phyloP scores from a whole-genome alignment of 2,797 vertebrate species.

The Otolemur crassicaudatus region DNA sequence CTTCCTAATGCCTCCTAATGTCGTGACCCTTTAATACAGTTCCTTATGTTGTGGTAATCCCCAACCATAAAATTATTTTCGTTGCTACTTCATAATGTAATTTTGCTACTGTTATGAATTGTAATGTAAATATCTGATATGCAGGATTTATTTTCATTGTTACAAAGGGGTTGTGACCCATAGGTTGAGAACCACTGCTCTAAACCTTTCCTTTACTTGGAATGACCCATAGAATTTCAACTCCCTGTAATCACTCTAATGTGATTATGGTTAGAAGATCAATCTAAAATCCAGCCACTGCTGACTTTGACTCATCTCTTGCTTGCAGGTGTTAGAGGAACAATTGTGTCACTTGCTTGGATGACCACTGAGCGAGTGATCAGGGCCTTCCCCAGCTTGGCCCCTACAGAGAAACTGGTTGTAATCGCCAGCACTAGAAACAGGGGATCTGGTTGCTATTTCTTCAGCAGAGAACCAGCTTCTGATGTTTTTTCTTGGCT shows the following conservation, averaged over 20 bases:
- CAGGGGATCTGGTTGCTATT: neutral
- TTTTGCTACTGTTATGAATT: too few relatives aligned
- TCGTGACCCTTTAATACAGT: too few relatives aligned
- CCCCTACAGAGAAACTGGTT: neutral
- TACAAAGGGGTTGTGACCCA: too few relatives aligned
- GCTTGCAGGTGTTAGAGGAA: neutral
- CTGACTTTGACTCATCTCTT: neutral
- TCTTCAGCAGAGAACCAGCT: neutral
- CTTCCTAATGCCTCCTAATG: too few relatives aligned
- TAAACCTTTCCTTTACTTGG: neutral
- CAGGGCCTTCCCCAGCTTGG: neutral
- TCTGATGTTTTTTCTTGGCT: slow-evolving; percentile 3
- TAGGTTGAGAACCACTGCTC: too few relatives aligned
- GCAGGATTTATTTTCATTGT: too few relatives aligned
- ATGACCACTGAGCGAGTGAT: neutral
- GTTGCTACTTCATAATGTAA: too few relatives aligned
- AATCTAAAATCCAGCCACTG: neutral
- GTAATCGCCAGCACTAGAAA: neutral
- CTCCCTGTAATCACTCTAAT: neutral
- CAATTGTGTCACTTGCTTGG: neutral
- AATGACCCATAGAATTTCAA: neutral
- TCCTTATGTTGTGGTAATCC: too few relatives aligned
- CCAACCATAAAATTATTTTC: too few relatives aligned
- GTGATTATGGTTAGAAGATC: neutral
- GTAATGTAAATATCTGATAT: too few relatives aligned